phyloP scores from a whole-genome alignment of 1,140 invertebrate species.

The Sitobion miscanthi region DNA sequence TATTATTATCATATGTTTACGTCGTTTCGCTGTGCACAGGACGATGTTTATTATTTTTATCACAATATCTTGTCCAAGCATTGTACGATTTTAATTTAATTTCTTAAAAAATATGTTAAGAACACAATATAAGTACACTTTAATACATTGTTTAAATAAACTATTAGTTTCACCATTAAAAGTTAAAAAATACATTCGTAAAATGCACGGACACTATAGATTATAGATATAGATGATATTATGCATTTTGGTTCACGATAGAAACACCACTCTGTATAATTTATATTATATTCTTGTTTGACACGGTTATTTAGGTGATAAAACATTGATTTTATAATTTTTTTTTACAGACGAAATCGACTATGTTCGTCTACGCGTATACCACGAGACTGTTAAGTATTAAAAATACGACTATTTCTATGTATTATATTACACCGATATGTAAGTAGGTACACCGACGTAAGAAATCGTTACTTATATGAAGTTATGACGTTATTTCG shows the following conservation, averaged over 20 bases:
- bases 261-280: neutral
- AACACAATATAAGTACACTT: neutral
- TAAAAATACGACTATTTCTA: neutral
- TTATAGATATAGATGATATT: neutral
- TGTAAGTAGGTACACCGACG: neutral
- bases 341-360: neutral
- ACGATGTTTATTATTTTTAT: neutral
- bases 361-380: neutral
- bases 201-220: neutral
- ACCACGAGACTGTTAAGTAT: neutral
- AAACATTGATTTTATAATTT: neutral
- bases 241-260: neutral
- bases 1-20: neutral
- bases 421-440: neutral
- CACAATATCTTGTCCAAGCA: neutral
- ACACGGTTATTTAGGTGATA: neutral
- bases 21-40: neutral
- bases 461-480: neutral
- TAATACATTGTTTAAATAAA: neutral
- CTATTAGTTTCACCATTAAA: neutral
- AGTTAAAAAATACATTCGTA: neutral
- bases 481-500: neutral
- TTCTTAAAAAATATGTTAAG: neutral
- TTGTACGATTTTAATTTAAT: neutral
- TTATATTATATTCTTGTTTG: neutral